A percentile compares a stretch with the other conserved stretches of the same genome.
Evolutionary conservation across 92 coral and sea anemone genomes (phyloP).

Genomic region (Porites lobata): DNA sequence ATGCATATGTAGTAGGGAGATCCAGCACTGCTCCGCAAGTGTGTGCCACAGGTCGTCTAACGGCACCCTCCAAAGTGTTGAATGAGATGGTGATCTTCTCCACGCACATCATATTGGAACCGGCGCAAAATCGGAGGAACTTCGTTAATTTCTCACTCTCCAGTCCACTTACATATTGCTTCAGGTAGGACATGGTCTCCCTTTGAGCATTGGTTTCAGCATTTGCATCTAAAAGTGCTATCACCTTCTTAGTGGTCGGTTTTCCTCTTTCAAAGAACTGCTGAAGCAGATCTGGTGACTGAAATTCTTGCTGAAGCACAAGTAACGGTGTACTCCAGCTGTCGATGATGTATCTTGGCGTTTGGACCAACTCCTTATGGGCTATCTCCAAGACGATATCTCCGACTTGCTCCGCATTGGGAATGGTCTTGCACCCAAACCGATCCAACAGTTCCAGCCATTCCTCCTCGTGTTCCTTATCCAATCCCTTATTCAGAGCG

Average conservation of each 20-base stretch:
- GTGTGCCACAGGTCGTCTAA: conserved; percentile 71
- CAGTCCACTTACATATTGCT: conserved; percentile 63
- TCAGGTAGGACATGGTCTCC: conserved; percentile 44
- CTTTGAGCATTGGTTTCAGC: conserved; percentile 59
- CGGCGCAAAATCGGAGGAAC: conserved; percentile 70
- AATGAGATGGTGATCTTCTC: conserved; percentile 43
- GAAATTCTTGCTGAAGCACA: conserved; percentile 27
- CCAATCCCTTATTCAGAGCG: conserved; percentile 22
- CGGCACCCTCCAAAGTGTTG: conserved; percentile 48
- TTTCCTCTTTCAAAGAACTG: conserved; percentile 31
- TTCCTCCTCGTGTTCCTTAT: conserved; percentile 52
- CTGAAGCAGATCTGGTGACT: conserved; percentile 46
- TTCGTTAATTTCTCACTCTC: conserved; percentile 48
- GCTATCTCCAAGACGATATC: conserved; percentile 61
- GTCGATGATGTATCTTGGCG: conserved; percentile 57
- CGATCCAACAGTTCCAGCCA: conserved; percentile 62
- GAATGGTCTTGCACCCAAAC: conserved; percentile 46
- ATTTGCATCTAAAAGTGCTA: conserved; percentile 52
- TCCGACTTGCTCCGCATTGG: conserved; percentile 25
- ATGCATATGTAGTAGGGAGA: conserved; percentile 52
- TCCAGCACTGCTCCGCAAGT: conserved; percentile 69
- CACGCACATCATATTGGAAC: conserved; percentile 53
- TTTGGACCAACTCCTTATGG: conserved; percentile 73
- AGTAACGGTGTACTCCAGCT: conserved; percentile 52
- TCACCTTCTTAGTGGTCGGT: conserved; percentile 63